Conservation (phyloP, 2,888 invertebrate genomes). For the Prosapia bicincta region DNA sequence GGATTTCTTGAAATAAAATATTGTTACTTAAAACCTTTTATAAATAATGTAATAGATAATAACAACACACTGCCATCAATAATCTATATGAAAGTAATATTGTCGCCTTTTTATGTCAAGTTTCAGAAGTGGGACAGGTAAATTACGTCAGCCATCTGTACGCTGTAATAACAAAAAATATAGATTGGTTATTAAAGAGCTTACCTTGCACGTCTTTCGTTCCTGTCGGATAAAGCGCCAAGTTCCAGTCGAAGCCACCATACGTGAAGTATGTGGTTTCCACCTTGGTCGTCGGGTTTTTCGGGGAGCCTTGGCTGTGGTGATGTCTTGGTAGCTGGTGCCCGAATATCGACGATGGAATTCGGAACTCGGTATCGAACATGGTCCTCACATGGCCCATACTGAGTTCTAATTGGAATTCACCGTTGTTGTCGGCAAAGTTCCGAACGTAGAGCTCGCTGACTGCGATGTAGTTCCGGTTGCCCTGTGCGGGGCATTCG, state of each 20-base stretch:
- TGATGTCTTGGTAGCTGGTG: constrained; percentile 35
- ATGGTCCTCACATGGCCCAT: constrained; percentile 71
- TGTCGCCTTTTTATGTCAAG: too few species aligned
- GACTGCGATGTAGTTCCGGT: constrained; percentile 68
- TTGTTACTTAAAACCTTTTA: too few species aligned
- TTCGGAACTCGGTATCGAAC: constrained; percentile 67
- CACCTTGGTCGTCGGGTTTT: constrained; percentile 45
- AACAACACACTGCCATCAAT: too few species aligned
- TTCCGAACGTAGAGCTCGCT: constrained; percentile 65
- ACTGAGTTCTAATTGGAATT: constrained; percentile 74
- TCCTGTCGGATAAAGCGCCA: constrained; percentile 59
- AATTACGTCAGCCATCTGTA: too few species aligned
- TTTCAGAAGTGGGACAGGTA: too few species aligned
- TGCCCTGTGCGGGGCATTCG: constrained; percentile 69
- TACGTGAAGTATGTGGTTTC: constrained; percentile 71
- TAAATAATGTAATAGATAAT: too few species aligned
- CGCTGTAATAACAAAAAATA: too few species aligned
- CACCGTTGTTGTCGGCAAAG: constrained; percentile 76
- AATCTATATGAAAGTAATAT: too few species aligned
- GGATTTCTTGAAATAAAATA: too few species aligned
- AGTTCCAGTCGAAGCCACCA: constrained; percentile 79
- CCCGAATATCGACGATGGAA: constrained; percentile 52
- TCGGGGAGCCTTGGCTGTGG: constrained; percentile 37
- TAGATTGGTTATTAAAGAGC: too few species aligned
- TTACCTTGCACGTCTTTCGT: constrained; percentile 50